Percentiles rank a stretch among this genome's conserved stretches.
phyloP scores from a whole-genome alignment of 2,113 vertebrate species.

The Fregetta grallaria region DNA sequence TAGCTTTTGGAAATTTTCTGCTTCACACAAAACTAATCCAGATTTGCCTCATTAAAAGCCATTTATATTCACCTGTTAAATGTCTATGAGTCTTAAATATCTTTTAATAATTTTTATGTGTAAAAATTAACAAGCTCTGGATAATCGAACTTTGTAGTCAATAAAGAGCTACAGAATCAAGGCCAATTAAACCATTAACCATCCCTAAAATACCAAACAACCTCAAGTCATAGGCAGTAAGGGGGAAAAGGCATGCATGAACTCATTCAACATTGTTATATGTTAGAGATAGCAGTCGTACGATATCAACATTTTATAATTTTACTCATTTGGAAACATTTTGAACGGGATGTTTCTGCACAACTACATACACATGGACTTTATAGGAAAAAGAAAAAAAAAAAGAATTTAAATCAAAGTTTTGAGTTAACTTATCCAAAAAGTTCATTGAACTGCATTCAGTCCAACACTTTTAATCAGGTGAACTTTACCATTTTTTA shows the following conservation, averaged over 20 bases:
- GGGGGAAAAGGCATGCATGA: not conserved
- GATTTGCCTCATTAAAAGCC: not conserved
- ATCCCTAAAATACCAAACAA: not conserved
- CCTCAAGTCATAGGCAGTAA: not conserved
- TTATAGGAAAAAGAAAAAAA: not conserved
- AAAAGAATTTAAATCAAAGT: not conserved
- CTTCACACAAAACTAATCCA: not conserved
- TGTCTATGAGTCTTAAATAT: not conserved
- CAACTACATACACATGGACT: not conserved
- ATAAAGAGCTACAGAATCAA: not conserved
- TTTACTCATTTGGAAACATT: not conserved
- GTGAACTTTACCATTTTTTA: not conserved
- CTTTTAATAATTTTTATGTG: not conserved
- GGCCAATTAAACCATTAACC: not conserved
- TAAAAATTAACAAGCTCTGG: not conserved
- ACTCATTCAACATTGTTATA: not conserved
- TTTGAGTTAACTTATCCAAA: not conserved
- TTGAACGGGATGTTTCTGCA: not conserved
- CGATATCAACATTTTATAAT: not conserved
- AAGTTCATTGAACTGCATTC: not conserved
- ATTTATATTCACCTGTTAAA: not conserved
- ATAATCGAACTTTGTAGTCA: not conserved
- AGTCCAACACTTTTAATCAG: not conserved
- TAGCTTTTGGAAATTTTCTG: not conserved
- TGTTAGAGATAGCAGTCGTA: not conserved